These are phyloP conservation scores for Sprattus sprattus DNA, from an alignment of 2,113 vertebrate genomes.

Conservation along the genomic window DNA sequence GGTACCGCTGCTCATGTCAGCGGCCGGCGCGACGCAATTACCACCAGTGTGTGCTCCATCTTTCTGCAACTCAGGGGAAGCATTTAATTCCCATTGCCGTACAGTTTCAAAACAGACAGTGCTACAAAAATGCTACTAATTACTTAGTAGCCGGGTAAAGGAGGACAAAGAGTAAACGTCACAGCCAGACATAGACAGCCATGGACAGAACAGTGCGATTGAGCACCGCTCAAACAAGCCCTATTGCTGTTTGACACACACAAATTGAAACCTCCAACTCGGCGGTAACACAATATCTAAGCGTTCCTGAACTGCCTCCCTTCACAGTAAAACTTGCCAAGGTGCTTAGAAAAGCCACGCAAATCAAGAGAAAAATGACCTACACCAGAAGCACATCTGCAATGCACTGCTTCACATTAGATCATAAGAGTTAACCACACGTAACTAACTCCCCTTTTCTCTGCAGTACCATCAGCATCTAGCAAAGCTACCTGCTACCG, in stretches of 20 bases:
- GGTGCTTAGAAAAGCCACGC: not conserved
- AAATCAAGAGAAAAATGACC: not conserved
- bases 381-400: not conserved
- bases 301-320: no score
- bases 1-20: conserved; percentile 34
- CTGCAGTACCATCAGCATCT: no score
- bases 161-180: not conserved
- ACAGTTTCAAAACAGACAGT: not conserved
- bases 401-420: no score
- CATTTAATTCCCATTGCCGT: conserved; percentile 56
- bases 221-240: no score
- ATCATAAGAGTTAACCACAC: no score
- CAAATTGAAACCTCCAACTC: no score
- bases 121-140: conserved; percentile 30
- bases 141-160: conserved; percentile 11
- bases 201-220: not conserved
- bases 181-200: no score
- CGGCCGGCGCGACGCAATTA: conserved; percentile 61
- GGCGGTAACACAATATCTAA: no score
- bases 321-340: no score
- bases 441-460: no score
- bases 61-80: conserved; percentile 56
- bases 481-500: no score
- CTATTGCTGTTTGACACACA: no score
- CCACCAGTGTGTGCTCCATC: conserved; percentile 57